Conservation (phyloP, 2,888 invertebrate species). For the Xiphydria camelus region DNA sequence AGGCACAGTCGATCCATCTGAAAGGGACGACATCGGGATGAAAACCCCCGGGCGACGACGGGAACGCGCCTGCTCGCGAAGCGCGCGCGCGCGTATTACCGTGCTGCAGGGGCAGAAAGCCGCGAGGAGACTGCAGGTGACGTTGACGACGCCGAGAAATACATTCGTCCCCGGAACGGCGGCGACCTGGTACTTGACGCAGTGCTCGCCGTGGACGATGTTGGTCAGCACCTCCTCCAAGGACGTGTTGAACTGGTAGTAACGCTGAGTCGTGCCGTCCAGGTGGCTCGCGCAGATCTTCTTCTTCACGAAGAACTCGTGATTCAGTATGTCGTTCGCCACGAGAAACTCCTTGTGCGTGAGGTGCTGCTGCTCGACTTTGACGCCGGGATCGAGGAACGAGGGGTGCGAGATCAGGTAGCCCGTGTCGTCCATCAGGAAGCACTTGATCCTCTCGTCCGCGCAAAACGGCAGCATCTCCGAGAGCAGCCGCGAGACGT, state of each 20-base stretch:
- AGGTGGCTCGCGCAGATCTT: constrained; percentile 82
- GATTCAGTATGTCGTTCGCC: constrained; percentile 87
- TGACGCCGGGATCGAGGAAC: constrained; percentile 69
- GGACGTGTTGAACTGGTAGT: constrained; percentile 82
- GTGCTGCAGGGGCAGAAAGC: constrained; percentile 92
- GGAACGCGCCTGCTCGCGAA: too few relatives aligned
- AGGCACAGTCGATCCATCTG: constrained; percentile 81
- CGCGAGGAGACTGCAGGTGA: constrained; percentile 79
- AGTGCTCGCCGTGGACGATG: constrained; percentile 84
- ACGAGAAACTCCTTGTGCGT: constrained; percentile 89
- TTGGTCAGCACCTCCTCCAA: constrained; percentile 77
- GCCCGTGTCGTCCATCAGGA: constrained; percentile 87
- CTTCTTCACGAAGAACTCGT: constrained; percentile 80
- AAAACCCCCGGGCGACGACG: too few relatives aligned
- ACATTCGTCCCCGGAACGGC: constrained; percentile 84
- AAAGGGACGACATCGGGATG: too few relatives aligned
- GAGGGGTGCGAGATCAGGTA: constrained; percentile 87
- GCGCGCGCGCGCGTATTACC: too few relatives aligned
- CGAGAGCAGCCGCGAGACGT: constrained; percentile 77
- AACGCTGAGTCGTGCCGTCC: constrained; percentile 81
- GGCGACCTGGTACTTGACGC: constrained; percentile 82
- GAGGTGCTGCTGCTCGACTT: constrained; percentile 82
- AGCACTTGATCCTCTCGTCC: constrained; percentile 74
- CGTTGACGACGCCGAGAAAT: constrained; percentile 86
- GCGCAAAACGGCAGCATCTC: constrained; percentile 73